Base-by-base conservation (phyloP, 1,140 invertebrate genomes). In the Elymnias hypermnestra region DNA sequence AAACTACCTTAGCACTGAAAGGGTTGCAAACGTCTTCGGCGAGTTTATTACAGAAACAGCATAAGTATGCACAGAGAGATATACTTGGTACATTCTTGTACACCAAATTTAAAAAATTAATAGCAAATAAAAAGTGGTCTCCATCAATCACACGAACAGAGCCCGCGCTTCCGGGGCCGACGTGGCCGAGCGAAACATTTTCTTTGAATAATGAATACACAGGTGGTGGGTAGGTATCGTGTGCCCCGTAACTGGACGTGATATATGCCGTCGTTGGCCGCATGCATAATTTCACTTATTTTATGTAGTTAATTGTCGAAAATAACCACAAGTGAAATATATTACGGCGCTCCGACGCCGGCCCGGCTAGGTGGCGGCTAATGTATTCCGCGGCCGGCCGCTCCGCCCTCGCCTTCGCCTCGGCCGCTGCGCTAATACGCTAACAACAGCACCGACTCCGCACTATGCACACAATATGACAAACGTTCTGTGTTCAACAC, bases 211-310 rank as follows among this genome's bases (percentile, higher is more conserved):
- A 85, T 85, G 78, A 85, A 85, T 85, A 75, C 74, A 67, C 61
- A 67, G 64, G 70, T 72, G 75, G 77, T 72, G 75, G 77, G 72
- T 75, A 72, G 71, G 72, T 82, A 83, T 79, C 73, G 74, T 75
- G 70, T 38, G 14, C 70, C 72, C 68, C 66, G 72, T 83, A 83
- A 85, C 76, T 84, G 78, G 81, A 84, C 81, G 81, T 85, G 78
- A 85, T 85, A 85, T 85, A 85, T 77, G 75, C 70, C 81, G 76
- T 85, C 82, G 76, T 73, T 73, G 82, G 57, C 78, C 70, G 82
- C 78, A 85, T 85, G 78, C 78, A 85, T 85, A 85, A 85, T 85
- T 85, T 83, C 78, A 83, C 82, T 85, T 83, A 85, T 85, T 85
- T 85, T 83, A 85, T 85, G 82, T 83, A 75, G 82, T 83, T 85